Conservation (phyloP, 2,888 invertebrate species). For the Hedya salicella region DNA sequence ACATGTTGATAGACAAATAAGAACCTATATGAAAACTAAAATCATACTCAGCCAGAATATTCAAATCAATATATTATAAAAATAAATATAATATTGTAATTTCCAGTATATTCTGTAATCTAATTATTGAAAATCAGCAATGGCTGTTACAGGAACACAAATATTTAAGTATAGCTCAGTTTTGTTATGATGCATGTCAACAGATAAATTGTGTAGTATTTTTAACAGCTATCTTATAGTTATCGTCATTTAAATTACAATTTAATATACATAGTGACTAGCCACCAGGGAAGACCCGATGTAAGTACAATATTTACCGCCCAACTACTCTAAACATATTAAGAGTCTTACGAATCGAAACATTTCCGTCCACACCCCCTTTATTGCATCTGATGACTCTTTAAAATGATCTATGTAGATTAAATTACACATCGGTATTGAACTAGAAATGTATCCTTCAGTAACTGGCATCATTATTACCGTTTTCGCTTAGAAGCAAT, state of each 20-base stretch:
- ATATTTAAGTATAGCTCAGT: too few relatives aligned
- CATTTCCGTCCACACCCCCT: slow-evolving; percentile 31
- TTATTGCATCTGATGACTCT: slow-evolving; percentile 2
- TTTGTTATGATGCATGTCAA: too few relatives aligned
- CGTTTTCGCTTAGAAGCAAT: background rate
- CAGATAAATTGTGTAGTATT: too few relatives aligned
- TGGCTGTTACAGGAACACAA: too few relatives aligned
- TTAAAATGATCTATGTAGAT: background rate
- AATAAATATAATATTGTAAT: too few relatives aligned
- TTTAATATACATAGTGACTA: background rate
- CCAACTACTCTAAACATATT: slow-evolving; percentile 6
- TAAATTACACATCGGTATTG: background rate
- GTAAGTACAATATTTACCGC: background rate
- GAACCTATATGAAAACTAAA: too few relatives aligned
- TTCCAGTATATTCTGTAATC: too few relatives aligned
- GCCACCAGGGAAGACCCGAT: background rate
- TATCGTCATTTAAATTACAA: background rate
- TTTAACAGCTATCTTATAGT: too few relatives aligned
- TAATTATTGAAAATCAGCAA: too few relatives aligned
- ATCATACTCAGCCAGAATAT: too few relatives aligned
- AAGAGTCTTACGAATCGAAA: slow-evolving; percentile 1
- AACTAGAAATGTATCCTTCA: background rate
- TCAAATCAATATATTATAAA: too few relatives aligned
- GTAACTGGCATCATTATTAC: background rate
- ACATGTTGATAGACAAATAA: too few relatives aligned